Evolutionary conservation across 2,888 invertebrate species (phyloP).

Genomic region (Plebejus argus): DNA sequence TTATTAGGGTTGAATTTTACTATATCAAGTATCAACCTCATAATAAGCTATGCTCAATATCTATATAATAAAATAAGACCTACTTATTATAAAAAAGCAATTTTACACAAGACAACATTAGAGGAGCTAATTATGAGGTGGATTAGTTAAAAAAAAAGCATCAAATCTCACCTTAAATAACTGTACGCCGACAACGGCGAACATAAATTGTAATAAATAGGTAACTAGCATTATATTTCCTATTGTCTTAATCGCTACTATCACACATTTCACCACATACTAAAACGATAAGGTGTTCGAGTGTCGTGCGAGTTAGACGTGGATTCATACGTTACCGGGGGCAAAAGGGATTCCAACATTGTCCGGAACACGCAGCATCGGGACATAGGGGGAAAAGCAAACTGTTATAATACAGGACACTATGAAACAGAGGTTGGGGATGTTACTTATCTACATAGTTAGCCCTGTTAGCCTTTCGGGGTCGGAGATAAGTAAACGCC

Average conservation of each 20-base stretch:
- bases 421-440: conserved; percentile 36
- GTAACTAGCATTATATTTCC: conserved; percentile 99
- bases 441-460: conserved; percentile 26
- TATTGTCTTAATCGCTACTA: conserved; percentile 99
- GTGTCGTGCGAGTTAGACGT: conserved; percentile 61
- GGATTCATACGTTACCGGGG: conserved; percentile 70
- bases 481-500: conserved; percentile 59
- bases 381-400: conserved; percentile 78
- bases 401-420: conserved; percentile 59
- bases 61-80: neutral
- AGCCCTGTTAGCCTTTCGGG: conserved; percentile 38
- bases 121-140: neutral
- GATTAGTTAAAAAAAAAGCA: neutral
- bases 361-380: conserved; percentile 67
- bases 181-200: conserved; percentile 99
- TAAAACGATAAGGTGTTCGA: conserved; percentile 63
- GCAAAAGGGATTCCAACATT: conserved; percentile 55
- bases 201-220: conserved; percentile 99
- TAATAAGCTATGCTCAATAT: neutral
- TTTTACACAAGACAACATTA: neutral
- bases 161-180: conserved; percentile 94
- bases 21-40: conserved; percentile 20
- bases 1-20: neutral
- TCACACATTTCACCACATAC: conserved; percentile 99
- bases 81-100: neutral